These are phyloP conservation scores for Dendronephthya gigantea DNA, from an alignment of 64 coral and sea anemone genomes.

Conservation along the genomic window DNA sequence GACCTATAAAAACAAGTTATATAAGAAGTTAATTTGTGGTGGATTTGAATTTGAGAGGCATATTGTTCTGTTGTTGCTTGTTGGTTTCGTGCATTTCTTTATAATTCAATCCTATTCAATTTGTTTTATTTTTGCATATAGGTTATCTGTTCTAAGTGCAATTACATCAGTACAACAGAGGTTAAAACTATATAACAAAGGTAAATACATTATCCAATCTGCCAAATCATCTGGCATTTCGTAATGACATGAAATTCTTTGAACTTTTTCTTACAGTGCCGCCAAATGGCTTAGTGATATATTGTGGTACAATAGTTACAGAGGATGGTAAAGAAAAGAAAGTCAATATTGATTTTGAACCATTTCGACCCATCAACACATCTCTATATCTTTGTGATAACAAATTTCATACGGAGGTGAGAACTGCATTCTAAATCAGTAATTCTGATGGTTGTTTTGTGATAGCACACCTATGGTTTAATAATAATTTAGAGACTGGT, in stretches of 20 bases:
- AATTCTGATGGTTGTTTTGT: background rate
- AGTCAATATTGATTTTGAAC: conserved; percentile 97
- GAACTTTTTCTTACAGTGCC: conserved; percentile 50
- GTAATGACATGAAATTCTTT: too few species aligned
- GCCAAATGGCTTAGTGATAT: conserved; percentile 88
- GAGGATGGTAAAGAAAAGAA: conserved; percentile 99
- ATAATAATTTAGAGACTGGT: too few species aligned
- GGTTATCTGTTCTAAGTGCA: conserved; percentile 90
- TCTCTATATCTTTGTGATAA: conserved; percentile 93
- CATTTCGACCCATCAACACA: conserved; percentile 94
- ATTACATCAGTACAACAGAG: conserved; percentile 98
- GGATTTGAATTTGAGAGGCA: too few species aligned
- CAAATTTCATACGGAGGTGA: conserved; percentile 98
- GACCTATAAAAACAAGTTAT: too few species aligned
- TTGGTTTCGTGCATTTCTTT: too few species aligned
- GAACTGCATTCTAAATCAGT: background rate
- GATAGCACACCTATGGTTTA: too few species aligned
- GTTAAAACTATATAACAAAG: conserved; percentile 91
- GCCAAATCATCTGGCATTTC: too few species aligned
- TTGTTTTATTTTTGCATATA: conserved; percentile 19
- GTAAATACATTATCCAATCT: conserved; percentile 1
- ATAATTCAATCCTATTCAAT: too few species aligned
- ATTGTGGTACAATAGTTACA: conserved; percentile 95
- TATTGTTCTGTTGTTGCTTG: too few species aligned
- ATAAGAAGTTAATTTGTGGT: too few species aligned